A percentile compares a stretch with the other conserved stretches of the same genome.
These are phyloP conservation scores for Drosophila subquinaria DNA, from an alignment of 2,888 invertebrate species.

Conservation along the genomic window DNA sequence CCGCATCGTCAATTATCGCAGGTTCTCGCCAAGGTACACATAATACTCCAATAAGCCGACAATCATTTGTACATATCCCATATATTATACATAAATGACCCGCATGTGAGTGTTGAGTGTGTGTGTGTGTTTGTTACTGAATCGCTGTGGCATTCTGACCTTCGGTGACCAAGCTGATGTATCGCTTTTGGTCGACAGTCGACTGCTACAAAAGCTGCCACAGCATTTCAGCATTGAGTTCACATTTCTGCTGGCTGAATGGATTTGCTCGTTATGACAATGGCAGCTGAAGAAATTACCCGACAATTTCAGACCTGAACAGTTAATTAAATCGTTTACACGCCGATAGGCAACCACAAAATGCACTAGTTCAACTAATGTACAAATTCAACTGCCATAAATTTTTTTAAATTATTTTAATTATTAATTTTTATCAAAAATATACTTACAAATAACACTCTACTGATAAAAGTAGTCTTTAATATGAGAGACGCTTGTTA, in stretches of 20 bases:
- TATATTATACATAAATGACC: constrained; percentile 16
- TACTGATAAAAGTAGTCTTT: neutral
- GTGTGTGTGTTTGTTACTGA: constrained; percentile 8
- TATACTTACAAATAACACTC: too few relatives aligned
- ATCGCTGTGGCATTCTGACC: constrained; percentile 49
- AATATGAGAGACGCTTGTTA: constrained; percentile 15
- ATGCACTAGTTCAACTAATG: neutral
- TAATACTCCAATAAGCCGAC: constrained; percentile 2
- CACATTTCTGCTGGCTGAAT: constrained; percentile 41
- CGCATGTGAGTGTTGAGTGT: constrained; percentile 32
- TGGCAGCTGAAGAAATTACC: constrained; percentile 68
- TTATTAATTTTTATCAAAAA: too few relatives aligned
- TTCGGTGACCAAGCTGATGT: constrained; percentile 35
- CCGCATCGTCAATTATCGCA: constrained; percentile 38
- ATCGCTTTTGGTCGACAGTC: constrained; percentile 10
- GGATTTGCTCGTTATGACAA: constrained; percentile 43
- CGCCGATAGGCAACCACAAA: constrained; percentile 33
- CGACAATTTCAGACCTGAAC: constrained; percentile 62
- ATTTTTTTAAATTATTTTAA: too few relatives aligned
- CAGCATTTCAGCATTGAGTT: constrained; percentile 6
- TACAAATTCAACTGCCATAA: too few relatives aligned
- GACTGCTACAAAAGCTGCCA: constrained; percentile 24
- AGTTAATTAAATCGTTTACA: constrained; percentile 69
- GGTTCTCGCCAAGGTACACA: constrained; percentile 7
- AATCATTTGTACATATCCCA: constrained; percentile 6